A percentile compares a stretch with the other conserved stretches of the same genome.
These are phyloP conservation scores for Nowickia ferox DNA, from an alignment of 2,888 invertebrate species.

Conservation along the genomic window DNA sequence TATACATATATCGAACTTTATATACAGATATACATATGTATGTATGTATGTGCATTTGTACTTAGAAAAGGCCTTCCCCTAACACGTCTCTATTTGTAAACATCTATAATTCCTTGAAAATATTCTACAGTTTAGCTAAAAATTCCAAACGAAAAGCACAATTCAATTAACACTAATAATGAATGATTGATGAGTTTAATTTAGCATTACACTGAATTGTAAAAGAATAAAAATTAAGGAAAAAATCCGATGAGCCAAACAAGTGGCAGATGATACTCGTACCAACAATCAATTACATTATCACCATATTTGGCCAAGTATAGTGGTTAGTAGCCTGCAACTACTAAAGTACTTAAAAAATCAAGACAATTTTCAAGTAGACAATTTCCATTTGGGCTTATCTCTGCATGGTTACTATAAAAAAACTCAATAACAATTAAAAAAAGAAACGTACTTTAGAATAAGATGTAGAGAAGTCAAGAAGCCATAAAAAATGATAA, in stretches of 20 bases:
- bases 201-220: background rate
- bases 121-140: background rate
- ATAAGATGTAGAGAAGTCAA: conserved; percentile 46
- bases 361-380: conserved; percentile 13
- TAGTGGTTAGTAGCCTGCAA: conserved; percentile 6
- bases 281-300: conserved; percentile 37
- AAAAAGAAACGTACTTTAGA: conserved; percentile 1
- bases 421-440: conserved; percentile 28
- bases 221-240: background rate
- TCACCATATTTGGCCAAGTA: conserved; percentile 1
- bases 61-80: no score
- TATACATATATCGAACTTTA: no score
- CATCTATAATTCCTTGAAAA: background rate
- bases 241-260: conserved; percentile 5
- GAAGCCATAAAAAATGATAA: conserved; percentile 60
- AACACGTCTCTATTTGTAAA: background rate
- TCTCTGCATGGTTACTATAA: conserved; percentile 21
- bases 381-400: conserved; percentile 42
- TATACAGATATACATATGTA: no score
- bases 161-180: conserved; percentile 20
- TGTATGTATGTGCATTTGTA: no score
- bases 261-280: conserved; percentile 56
- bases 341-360: background rate
- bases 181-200: conserved; percentile 40
- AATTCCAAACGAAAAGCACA: background rate